A percentile compares a stretch with the other conserved stretches of the same genome.
Conservation (phyloP, 2,888 invertebrate species). For the Microplitis manilae region DNA sequence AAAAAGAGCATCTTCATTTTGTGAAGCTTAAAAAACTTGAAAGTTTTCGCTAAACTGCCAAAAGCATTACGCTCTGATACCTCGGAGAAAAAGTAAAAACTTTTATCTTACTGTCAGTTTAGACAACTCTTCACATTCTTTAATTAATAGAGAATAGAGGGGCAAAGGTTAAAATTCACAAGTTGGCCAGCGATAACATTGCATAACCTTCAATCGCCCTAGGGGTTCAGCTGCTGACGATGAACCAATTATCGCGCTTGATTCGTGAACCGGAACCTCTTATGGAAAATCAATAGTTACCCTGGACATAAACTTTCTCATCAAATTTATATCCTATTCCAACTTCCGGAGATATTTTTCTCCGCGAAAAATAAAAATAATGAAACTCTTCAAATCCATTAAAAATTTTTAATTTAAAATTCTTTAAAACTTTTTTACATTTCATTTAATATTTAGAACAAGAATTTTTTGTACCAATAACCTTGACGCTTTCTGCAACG, state of each 20-base stretch:
- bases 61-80: conserved; percentile 33
- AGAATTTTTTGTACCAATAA: conserved; percentile 6
- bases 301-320: background rate
- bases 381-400: background rate
- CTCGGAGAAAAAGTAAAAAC: conserved; percentile 24
- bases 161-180: conserved; percentile 34
- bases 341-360: too few species aligned
- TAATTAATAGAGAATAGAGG: conserved; percentile 37
- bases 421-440: too few species aligned
- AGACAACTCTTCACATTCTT: conserved; percentile 34
- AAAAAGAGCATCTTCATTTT: conserved; percentile 17
- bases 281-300: conserved; percentile 43
- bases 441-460: background rate
- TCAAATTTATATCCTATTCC: background rate
- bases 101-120: background rate
- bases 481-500: conserved; percentile 31
- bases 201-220: conserved; percentile 24
- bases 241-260: conserved; percentile 48
- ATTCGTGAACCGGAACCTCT: conserved; percentile 35
- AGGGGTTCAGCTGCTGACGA: conserved; percentile 34
- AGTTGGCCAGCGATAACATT: conserved; percentile 20
- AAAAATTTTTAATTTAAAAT: background rate
- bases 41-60: conserved; percentile 40
- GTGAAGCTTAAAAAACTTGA: conserved; percentile 27
- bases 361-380: background rate